These are phyloP conservation scores for Tachypleus tridentatus DNA, from an alignment of 1,140 invertebrate species.

Conservation along the genomic window DNA sequence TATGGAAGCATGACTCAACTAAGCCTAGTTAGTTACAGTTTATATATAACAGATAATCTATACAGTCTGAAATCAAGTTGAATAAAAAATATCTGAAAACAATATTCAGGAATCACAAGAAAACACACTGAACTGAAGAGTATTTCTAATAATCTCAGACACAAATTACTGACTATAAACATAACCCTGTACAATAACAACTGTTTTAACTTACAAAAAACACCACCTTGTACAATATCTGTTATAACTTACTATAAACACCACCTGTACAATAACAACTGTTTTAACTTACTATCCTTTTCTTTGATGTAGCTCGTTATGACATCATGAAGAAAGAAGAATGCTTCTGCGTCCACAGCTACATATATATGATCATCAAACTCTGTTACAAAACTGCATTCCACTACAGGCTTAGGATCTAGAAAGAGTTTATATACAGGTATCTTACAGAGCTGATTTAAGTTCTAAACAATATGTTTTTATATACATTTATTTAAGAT, in stretches of 20 bases:
- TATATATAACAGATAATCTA: neutral
- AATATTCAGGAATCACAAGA: too few relatives aligned
- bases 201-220: conserved; percentile 12
- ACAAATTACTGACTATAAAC: too few relatives aligned
- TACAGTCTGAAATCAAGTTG: too few relatives aligned
- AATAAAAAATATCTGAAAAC: neutral
- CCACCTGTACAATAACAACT: conserved; percentile 36
- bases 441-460: conserved; percentile 1
- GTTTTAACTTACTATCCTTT: conserved; percentile 54
- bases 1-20: too few relatives aligned
- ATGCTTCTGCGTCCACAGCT: conserved; percentile 91
- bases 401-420: conserved; percentile 77
- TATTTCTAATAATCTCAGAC: too few relatives aligned
- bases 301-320: conserved; percentile 91
- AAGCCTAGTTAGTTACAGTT: too few relatives aligned
- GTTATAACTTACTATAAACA: conserved; percentile 24
- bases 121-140: too few relatives aligned
- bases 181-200: neutral
- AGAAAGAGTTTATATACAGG: conserved; percentile 21
- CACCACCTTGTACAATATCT: conserved; percentile 6
- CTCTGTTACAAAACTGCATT: conserved; percentile 94
- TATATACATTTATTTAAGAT: too few relatives aligned
- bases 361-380: conserved; percentile 98
- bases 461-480: too few relatives aligned
- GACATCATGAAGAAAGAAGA: conserved; percentile 93